phyloP scores from a whole-genome alignment of 1,140 invertebrate species.

The Drosophila subobscura region DNA sequence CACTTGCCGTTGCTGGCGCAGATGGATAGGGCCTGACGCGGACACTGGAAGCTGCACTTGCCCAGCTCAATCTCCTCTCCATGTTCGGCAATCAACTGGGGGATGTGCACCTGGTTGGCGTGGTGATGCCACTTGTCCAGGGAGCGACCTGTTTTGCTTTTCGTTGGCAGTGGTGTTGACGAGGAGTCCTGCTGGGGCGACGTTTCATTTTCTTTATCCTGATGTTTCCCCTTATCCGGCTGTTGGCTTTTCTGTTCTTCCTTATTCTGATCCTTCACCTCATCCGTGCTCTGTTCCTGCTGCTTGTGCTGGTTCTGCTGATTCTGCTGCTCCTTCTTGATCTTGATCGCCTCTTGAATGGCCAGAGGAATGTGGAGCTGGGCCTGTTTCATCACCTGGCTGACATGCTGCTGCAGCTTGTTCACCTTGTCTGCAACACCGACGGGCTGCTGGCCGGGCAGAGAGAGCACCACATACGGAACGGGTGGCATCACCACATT shows the following conservation, averaged over 20 bases:
- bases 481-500: constrained; percentile 63
- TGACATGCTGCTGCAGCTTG: constrained; percentile 63
- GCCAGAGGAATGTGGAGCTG: constrained; percentile 62
- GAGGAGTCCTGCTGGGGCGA: not conserved
- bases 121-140: constrained; percentile 10
- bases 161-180: not conserved
- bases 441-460: constrained; percentile 37
- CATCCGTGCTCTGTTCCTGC: not conserved
- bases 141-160: constrained; percentile 29
- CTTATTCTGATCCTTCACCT: not conserved
- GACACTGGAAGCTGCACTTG: constrained; percentile 68
- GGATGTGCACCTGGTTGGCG: constrained; percentile 41
- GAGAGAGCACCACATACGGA: constrained; percentile 48
- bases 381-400: constrained; percentile 68
- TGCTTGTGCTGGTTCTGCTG: constrained; percentile 38
- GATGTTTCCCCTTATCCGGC: constrained; percentile 5
- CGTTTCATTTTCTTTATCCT: constrained; percentile 4
- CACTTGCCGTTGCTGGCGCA: constrained; percentile 74
- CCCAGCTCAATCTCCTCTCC: constrained; percentile 51
- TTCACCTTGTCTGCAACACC: constrained; percentile 61
- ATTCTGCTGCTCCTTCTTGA: constrained; percentile 38
- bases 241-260: constrained; percentile 5
- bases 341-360: constrained; percentile 60
- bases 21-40: constrained; percentile 47
- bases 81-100: constrained; percentile 51